These are phyloP conservation scores for Kryptopterus vitreolus DNA, from an alignment of 2,797 vertebrate genomes.

Conservation along the genomic window DNA sequence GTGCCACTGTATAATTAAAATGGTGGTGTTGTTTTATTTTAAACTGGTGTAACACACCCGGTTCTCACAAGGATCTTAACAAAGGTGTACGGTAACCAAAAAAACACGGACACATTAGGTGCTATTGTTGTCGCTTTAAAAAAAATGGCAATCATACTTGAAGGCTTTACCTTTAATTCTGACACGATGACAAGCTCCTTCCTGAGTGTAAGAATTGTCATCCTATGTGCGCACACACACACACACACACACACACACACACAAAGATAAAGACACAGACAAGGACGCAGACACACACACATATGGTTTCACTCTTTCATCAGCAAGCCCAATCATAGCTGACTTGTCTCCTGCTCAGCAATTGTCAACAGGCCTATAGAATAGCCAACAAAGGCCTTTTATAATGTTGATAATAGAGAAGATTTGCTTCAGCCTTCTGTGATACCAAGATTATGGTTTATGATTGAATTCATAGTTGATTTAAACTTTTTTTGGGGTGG, in stretches of 20 bases:
- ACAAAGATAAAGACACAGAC: slow-evolving; percentile 15
- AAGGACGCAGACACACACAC: neutral
- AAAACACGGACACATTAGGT: slow-evolving; percentile 40
- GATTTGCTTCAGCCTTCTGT: slow-evolving; percentile 20
- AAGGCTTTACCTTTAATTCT: slow-evolving; percentile 34
- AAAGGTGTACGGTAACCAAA: slow-evolving; percentile 11
- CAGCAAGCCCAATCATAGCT: slow-evolving; percentile 48
- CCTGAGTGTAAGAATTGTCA: slow-evolving; percentile 43
- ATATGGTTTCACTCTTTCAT: slow-evolving; percentile 25
- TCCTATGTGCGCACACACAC: neutral
- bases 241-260: neutral
- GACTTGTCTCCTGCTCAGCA: slow-evolving; percentile 40
- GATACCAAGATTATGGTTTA: neutral
- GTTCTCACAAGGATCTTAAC: slow-evolving; percentile 10
- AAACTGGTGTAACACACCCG: neutral
- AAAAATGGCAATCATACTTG: slow-evolving; percentile 37
- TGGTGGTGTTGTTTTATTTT: neutral
- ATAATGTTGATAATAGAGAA: slow-evolving; percentile 43
- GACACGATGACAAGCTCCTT: slow-evolving; percentile 31
- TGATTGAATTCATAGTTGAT: neutral
- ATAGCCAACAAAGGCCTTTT: slow-evolving; percentile 36
- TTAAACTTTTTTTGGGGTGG: too few relatives aligned
- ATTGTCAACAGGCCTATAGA: slow-evolving; percentile 33
- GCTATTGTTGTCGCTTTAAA: slow-evolving; percentile 48
- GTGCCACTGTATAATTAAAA: neutral